Evolutionary conservation across 2,888 invertebrate species (phyloP), one percentile per base, ranked within the genome.

Genomic region (Ctenicera cuprea): DNA sequence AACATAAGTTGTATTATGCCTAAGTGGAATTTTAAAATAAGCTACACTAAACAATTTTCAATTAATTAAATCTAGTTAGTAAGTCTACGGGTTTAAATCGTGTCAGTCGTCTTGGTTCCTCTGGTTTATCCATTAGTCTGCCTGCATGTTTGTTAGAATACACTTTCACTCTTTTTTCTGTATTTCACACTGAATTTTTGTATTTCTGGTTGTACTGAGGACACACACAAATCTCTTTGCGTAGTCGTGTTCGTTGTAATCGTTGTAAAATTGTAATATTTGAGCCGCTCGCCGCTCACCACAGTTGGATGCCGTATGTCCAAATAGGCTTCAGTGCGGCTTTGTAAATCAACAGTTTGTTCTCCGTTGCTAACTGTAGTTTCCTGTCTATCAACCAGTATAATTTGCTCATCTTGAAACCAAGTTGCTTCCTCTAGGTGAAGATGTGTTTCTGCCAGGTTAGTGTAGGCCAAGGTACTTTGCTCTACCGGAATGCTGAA

Each of bases 131-230:
- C 43, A 41, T 12, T 12, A 41, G 43, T 12, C 14, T 12, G 2
- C 7, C 9, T 41, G 14, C 43, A n/a, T 4, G 14, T 41, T 12
- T 14, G 43, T 41, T 41, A 3, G 43, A 8, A 8, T 41, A 8
- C 12, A 14, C 43, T 26, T 20, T 57, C 12, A 57, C 16, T 20
- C 20, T 20, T 16, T 33, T 33, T 16, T 33, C 16, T n/a, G 20
- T 63, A 63, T 45, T 22, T 43, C 18, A n/a, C 63, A 63, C 26
- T 63, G 43, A 5, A 3, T 3, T 4, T 63, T 43, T 63, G 43
- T 43, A 63, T 63, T 63, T 63, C 63, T 16, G 45, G 20, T 14
- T 43, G 45, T 11, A 63, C 45, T 45, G 63, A 16, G 16, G 63
- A 16, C 30, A 63, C 20, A 11, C 43, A 22, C 16, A 63, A 20